Conservation (phyloP, 2,888 invertebrate genomes). For the Leptinotarsa juncta region DNA sequence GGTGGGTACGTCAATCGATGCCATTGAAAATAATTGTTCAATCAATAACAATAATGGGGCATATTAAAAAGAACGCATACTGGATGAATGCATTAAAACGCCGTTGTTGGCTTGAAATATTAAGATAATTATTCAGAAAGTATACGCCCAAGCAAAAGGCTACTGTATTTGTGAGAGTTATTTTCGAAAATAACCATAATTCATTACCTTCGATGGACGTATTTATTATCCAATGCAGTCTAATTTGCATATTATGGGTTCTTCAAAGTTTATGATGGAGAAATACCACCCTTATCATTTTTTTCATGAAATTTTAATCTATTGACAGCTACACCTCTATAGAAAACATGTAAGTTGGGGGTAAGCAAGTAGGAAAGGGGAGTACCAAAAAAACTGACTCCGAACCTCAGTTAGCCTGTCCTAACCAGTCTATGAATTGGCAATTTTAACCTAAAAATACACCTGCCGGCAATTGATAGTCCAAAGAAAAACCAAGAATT, state of each 20-base stretch:
- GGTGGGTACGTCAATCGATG: slow-evolving; percentile 25
- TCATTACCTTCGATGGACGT: slow-evolving; percentile 28
- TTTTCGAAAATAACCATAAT: slow-evolving; percentile 27
- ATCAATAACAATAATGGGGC: slow-evolving; percentile 26
- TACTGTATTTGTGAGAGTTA: slow-evolving; percentile 23
- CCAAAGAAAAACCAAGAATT: too few relatives aligned
- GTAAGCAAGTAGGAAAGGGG: too few relatives aligned
- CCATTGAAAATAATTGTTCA: slow-evolving; percentile 28
- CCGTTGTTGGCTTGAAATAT: slow-evolving; percentile 23
- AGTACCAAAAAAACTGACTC: too few relatives aligned
- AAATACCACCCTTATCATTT: not conserved
- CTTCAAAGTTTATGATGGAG: not conserved
- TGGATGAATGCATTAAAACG: slow-evolving; percentile 19
- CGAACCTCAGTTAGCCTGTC: too few relatives aligned
- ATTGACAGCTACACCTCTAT: too few relatives aligned
- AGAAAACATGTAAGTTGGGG: too few relatives aligned
- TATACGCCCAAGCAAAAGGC: slow-evolving; percentile 18
- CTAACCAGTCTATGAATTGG: too few relatives aligned
- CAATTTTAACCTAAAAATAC: too few relatives aligned
- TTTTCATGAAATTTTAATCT: too few relatives aligned
- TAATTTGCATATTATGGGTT: slow-evolving; percentile 29
- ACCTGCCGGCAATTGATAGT: too few relatives aligned
- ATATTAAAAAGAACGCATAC: slow-evolving; percentile 26
- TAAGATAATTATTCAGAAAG: slow-evolving; percentile 24
- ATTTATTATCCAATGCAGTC: slow-evolving; percentile 29